phyloP scores from a whole-genome alignment of 2,113 vertebrate species.

The Ariopsis seemanni region DNA sequence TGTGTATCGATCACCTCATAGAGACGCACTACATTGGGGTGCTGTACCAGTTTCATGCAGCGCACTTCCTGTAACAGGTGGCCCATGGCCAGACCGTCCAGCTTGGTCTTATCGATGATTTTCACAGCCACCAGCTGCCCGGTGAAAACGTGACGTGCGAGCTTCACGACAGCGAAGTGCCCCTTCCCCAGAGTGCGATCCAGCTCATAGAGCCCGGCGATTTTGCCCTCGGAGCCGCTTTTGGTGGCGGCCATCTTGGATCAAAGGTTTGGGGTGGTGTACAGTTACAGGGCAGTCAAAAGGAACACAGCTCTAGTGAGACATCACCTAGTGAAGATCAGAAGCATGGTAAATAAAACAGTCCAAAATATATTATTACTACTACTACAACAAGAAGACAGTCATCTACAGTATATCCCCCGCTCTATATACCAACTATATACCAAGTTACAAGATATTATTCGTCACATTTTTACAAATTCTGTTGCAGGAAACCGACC shows the following conservation, averaged over 20 bases:
- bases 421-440: too few species aligned
- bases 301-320: slow-evolving; percentile 34
- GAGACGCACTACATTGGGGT: slow-evolving; percentile 87
- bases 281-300: slow-evolving; percentile 7
- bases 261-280: slow-evolving; percentile 9
- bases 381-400: not conserved
- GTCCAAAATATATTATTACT: not conserved
- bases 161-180: slow-evolving; percentile 84
- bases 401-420: too few species aligned
- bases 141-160: slow-evolving; percentile 82
- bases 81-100: slow-evolving; percentile 75
- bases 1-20: slow-evolving; percentile 88
- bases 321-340: slow-evolving; percentile 42
- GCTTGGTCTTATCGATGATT: slow-evolving; percentile 87
- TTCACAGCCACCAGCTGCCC: slow-evolving; percentile 85
- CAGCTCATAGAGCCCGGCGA: slow-evolving; percentile 82
- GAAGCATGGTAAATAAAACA: not conserved
- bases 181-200: slow-evolving; percentile 84
- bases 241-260: slow-evolving; percentile 65
- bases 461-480: too few species aligned
- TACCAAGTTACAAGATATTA: too few species aligned
- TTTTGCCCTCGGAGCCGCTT: slow-evolving; percentile 72
- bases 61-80: slow-evolving; percentile 87
- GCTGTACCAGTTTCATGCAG: slow-evolving; percentile 88
- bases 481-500: too few species aligned